Base-by-base conservation (phyloP, 1,140 invertebrate species). In the Drosophila simulans region DNA sequence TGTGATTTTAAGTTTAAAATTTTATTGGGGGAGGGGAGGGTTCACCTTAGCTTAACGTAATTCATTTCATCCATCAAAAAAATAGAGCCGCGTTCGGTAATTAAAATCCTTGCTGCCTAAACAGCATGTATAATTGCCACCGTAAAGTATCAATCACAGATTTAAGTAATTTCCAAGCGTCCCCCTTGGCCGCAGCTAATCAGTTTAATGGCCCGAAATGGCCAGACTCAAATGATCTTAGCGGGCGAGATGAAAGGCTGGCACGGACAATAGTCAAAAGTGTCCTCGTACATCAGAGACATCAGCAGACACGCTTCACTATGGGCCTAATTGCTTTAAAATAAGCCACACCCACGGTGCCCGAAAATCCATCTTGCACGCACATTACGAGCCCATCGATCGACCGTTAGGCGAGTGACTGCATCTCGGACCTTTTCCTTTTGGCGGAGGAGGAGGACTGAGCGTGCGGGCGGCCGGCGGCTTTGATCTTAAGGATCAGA, bases 291-390 rank as follows among this genome's bases (percentile, higher is more conserved):
- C 71, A 88, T 88, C 79, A 88, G 57, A 60, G 58, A 48, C 53
- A 31, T 31, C 31, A 31, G 60, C 70, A 86, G 84, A 89, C 84
- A 89, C 84, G 84, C 84, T 89, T 89, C 84, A 71, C 53, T 77
- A 58, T 60, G 80, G 65, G 59, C 81, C 79, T 89, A 89, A 89
- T 89, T 89, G 84, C 84, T 80, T 89, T 89, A 89, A 80, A 89
- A 89, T 84, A 89, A 78, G 84, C 76, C 78, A 88, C 83, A 83
- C 83, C 83, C 83, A 86, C 82, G 73, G 59, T 65, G 58, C 70
- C 75, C 76, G 76, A 89, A 80, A 73, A 88, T 75, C 72, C 84
- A 88, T 89, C 76, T 89, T 89, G 83, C 83, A 88, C 80, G 84
- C 84, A 84, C 80, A 83, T 88, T 89, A 88, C 55, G 45, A 66